A percentile compares a stretch with the other conserved stretches of the same genome.
Evolutionary conservation across 2,888 invertebrate genomes (phyloP).

Genomic region (Electrophaes corylata): DNA sequence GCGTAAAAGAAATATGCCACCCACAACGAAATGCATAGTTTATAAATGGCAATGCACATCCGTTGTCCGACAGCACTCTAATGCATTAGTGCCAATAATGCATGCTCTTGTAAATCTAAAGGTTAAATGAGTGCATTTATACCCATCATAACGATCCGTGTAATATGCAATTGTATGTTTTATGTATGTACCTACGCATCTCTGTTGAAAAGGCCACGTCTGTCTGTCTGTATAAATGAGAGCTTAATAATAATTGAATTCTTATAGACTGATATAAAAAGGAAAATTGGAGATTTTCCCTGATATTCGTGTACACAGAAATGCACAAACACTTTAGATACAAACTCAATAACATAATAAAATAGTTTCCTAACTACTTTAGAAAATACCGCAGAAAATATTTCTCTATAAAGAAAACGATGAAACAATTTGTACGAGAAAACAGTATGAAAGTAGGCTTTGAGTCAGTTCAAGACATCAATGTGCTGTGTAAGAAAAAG

Average conservation of each 20-base stretch:
- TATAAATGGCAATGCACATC: slow-evolving; percentile 72
- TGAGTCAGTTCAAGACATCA: slow-evolving; percentile 25
- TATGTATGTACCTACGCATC: not conserved
- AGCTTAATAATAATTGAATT: not conserved
- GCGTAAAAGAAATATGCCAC: slow-evolving; percentile 56
- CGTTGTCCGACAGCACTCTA: slow-evolving; percentile 66
- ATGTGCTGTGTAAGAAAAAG: slow-evolving; percentile 31
- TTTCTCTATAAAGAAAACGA: not conserved
- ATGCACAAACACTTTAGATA: not conserved
- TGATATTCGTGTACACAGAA: not conserved
- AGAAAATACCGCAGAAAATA: not conserved
- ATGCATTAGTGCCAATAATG: slow-evolving; percentile 61
- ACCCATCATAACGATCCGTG: slow-evolving; percentile 22
- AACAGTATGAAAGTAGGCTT: slow-evolving; percentile 28
- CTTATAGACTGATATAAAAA: not conserved
- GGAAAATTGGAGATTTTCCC: too few relatives aligned
- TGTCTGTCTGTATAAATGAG: not conserved
- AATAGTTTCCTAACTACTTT: not conserved
- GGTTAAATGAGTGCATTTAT: slow-evolving; percentile 35
- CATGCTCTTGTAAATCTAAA: slow-evolving; percentile 48
- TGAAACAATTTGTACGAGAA: not conserved
- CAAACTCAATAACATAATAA: not conserved
- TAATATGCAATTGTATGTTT: slow-evolving; percentile 18
- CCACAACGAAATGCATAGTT: slow-evolving; percentile 65
- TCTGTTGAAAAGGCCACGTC: not conserved